phyloP scores from a whole-genome alignment of 2,797 vertebrate species.

The Periophthalmus magnuspinnatus region DNA sequence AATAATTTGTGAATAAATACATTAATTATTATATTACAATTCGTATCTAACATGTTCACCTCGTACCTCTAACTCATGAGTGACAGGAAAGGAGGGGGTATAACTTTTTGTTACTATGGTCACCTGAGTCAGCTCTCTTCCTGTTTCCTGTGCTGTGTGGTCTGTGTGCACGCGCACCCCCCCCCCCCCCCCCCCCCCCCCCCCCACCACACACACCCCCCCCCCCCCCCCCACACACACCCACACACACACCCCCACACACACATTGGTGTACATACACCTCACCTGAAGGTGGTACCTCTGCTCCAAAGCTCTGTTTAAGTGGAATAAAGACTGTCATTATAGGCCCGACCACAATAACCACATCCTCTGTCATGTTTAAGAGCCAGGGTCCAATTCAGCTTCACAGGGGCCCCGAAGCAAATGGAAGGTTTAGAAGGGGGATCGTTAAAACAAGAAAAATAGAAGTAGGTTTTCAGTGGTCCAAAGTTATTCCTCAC shows the following conservation, averaged over 20 bases:
- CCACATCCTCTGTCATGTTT: conserved; percentile 2
- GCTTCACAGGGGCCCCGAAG: too few species aligned
- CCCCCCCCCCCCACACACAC: neutral
- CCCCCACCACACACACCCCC: neutral
- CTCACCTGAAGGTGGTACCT: neutral
- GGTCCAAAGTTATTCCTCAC: too few species aligned
- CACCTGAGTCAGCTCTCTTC: neutral
- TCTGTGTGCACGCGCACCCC: neutral
- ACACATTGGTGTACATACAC: neutral
- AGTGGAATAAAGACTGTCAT: neutral
- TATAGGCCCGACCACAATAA: neutral
- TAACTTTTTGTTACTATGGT: too few species aligned
- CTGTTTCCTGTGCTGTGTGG: neutral
- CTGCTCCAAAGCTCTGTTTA: neutral
- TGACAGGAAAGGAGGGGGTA: too few species aligned
- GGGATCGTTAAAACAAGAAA: too few species aligned
- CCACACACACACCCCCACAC: neutral
- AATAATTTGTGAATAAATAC: too few species aligned
- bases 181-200: too few species aligned
- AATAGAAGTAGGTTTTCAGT: too few species aligned
- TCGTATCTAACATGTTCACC: too few species aligned
- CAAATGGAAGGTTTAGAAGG: neutral
- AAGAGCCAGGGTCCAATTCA: neutral
- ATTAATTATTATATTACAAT: too few species aligned
- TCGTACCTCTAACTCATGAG: too few species aligned